Evolutionary conservation across 1,140 invertebrate genomes (phyloP), one percentile per base, ranked within the genome.

Genomic region (Archivesica marissinica): DNA sequence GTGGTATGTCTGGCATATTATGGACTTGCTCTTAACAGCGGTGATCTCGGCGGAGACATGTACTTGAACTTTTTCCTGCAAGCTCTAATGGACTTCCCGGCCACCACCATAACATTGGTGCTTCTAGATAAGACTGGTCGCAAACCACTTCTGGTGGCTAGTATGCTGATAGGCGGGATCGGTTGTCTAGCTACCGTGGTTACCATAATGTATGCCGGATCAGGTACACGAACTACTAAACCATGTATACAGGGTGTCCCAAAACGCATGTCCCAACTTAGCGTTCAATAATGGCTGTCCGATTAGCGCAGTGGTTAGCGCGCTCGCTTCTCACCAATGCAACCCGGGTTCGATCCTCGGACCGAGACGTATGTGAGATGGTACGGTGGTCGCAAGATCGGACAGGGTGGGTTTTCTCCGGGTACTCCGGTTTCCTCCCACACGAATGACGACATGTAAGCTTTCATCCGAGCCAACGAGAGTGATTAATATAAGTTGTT

Each of bases 1-100:
- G 96, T 97, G 56, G 88, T 95, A 6, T 95, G 95, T 23, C 96
- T 96, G 86, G 95, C 87, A 39, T 89, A 90, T 28, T 90, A 95
- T 96, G 90, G 96, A 95, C 93, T 97, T 96, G 96, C 95, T 88
- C 92, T 91, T 89, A 82, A 88, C 70, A 83, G 82, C 59, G 89
- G 88, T 13, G 75, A 87, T 56, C 78, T 92, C 35, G 85, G 82
- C 17, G 82, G 90, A 25, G 86, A 87, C 77, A 79, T 92, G 80
- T 94, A 94, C 83, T 23, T 89, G 11, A 92, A 90, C 85, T 88
- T 87, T 72, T 81, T 91, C 23, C 50, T 91, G 13, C 68, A 86
- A 28, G 97, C 96, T 0, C 92, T 95, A 2, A 96, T 97, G 0
- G 97, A 98, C 93, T 94, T 97, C 81, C 96, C 96, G 0, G 96